phyloP scores from a whole-genome alignment of 1,140 invertebrate species.

The Ptiloglossa arizonensis region DNA sequence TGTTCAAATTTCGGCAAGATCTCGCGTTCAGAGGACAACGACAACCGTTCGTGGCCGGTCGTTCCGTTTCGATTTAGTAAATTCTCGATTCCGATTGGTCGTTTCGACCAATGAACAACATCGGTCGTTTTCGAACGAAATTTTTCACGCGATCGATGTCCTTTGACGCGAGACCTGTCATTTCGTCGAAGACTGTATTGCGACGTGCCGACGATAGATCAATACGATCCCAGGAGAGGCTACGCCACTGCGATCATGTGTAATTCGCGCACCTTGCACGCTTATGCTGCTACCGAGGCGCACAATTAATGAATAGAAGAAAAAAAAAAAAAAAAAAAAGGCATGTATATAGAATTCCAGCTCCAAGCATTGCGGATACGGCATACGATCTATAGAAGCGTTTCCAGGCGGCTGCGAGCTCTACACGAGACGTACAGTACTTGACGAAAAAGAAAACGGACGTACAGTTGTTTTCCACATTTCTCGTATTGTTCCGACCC shows the following conservation, averaged over 20 bases:
- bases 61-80: too few species aligned
- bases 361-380: conserved; percentile 53
- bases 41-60: too few species aligned
- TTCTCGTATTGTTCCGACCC: not conserved
- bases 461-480: conserved; percentile 1
- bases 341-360: conserved; percentile 18
- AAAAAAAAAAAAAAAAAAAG: not conserved
- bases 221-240: conserved; percentile 47
- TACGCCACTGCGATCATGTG: conserved; percentile 22
- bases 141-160: conserved; percentile 15
- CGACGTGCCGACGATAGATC: conserved; percentile 43
- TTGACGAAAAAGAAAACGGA: conserved; percentile 35
- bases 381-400: conserved; percentile 57
- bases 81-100: too few species aligned
- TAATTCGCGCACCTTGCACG: conserved; percentile 40
- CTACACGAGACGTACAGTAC: conserved; percentile 42
- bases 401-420: conserved; percentile 48
- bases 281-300: conserved; percentile 34
- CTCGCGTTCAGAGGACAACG: not conserved
- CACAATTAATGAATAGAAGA: conserved; percentile 13
- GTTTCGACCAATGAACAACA: not conserved
- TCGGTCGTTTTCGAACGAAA: too few species aligned
- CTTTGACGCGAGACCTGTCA: conserved; percentile 15
- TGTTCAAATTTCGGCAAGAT: too few species aligned
- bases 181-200: conserved; percentile 18